Evolutionary conservation across 2,797 vertebrate species (phyloP), one percentile per base, ranked within the genome.

Genomic region (Characodon lateralis): DNA sequence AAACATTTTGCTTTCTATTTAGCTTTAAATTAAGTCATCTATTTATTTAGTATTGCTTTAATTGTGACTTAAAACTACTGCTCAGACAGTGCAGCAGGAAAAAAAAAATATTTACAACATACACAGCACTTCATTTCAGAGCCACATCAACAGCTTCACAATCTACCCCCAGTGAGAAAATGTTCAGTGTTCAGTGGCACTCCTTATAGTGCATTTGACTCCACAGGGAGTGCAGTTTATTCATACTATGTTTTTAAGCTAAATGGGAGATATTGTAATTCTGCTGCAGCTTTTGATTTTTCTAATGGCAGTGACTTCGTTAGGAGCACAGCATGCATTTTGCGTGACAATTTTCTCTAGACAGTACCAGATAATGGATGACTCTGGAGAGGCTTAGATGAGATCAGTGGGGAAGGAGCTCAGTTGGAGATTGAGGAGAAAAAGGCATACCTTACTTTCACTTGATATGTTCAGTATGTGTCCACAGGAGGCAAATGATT

Each of bases 401-500:
- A 84, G 76, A 89, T 82, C 77, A 88, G 76, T 78, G 77, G 85
- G 84, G 76, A 50, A 79, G 72, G 78, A 87, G 77, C 80, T 78
- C 82, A 58, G 83, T 16, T 0, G 82, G 80, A 83, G 78, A 86
- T 18, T 5, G 79, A 59, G 22, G 41, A 55, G 79, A 85, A 81
- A 77, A 75, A n/a, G 35, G 65, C 85, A n/a, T 79, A 43, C 48
- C 31, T 85, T 75, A 35, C 86, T 81, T 84, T 79, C 61, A 4
- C 69, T 82, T 70, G 35, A 74, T 76, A 77, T 84, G 75, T 77
- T 72, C 73, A 76, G 78, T 79, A 65, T 69, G 79, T 79, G 87
- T 79, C 85, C 89, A 75, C 84, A 82, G 87, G 76, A 87, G 83
- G 82, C 78, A 63, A 72, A 86, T 87, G 91, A 93, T 90, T 91